Base-by-base conservation (phyloP, 2,888 invertebrate genomes). In the Lamellibrachia satsuma region DNA sequence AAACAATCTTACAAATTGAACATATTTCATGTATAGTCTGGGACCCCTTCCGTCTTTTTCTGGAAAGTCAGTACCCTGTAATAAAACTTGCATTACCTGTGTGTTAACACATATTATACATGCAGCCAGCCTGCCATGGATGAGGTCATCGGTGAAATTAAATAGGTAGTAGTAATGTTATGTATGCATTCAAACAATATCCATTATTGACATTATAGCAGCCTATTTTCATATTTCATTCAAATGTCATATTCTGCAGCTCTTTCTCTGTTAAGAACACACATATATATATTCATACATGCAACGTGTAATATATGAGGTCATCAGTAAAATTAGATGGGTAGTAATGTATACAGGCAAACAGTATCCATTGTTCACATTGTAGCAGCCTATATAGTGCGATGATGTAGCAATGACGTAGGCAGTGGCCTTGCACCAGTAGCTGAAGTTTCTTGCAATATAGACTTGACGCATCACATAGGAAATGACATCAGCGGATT, bases 401-500 rank as follows among this genome's bases (percentile, higher is more conserved):
- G 75, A 75, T 75, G 75, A 75, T 22, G 75, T 75, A 75, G n/a
- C 75, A 75, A 22, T 75, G 75, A 75, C 75, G 75, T 75, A 2
- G 1, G 75, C 22, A 75, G 75, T 6, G 22, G 9, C 8, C 55
- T 55, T 55, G 55, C 15, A 15, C 75, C 75, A 75, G 75, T 75
- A 15, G 75, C 75, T 75, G 75, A 75, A 75, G 75, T 75, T 75
- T 75, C n/a, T 15, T n/a, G 75, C 75, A 75, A 75, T 75, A 75
- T 75, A 15, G 75, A 75, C 75, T 75, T 22, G 75, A 75, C 22
- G 60, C 11, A 4, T 60, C 15, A 60, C 15, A 11, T 22, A 60
- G 60, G 15, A 60, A 60, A 60, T 75, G 75, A 22, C 22, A n/a
- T 75, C 75, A 22, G 75, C n/a, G 75, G 75, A 75, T 75, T 75